A percentile compares a stretch with the other conserved stretches of the same genome.
These are phyloP conservation scores for Corticium candelabrum DNA, from an alignment of 37 sponge, comb jelly and placozoan genomes.

Conservation along the genomic window DNA sequence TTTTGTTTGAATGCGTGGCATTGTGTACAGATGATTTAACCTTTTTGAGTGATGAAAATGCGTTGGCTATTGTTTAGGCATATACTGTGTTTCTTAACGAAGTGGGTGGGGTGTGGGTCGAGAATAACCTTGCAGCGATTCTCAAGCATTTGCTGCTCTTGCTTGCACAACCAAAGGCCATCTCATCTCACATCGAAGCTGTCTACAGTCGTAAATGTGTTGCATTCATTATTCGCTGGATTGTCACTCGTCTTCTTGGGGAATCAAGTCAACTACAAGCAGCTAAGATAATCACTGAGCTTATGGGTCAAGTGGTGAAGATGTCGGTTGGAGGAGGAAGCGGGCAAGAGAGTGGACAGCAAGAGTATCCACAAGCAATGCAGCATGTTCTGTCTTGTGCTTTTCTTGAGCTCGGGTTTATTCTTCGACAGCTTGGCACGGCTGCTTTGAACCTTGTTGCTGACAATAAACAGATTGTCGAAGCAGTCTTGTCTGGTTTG, in stretches of 20 bases:
- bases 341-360: not conserved
- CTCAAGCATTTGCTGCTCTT: slow-evolving; percentile 60
- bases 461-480: slow-evolving; percentile 2
- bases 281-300: slow-evolving; percentile 21
- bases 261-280: slow-evolving; percentile 76
- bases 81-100: slow-evolving; percentile 69
- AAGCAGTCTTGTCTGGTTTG: slow-evolving; percentile 48
- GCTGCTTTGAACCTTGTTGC: not conserved
- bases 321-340: not conserved
- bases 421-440: not conserved
- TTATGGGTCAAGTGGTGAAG: not conserved
- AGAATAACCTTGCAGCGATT: slow-evolving; percentile 52
- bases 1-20: no score
- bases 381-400: not conserved
- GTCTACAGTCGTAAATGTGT: slow-evolving; percentile 89
- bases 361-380: no score
- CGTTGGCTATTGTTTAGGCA: slow-evolving; percentile 38
- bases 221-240: slow-evolving; percentile 62
- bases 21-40: no score
- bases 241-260: slow-evolving; percentile 58
- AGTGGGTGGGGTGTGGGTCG: slow-evolving; percentile 90
- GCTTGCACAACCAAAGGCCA: slow-evolving; percentile 65
- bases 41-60: no score
- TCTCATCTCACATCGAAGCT: slow-evolving; percentile 75
- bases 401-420: not conserved